Conservation (phyloP, 2,797 vertebrate genomes). For the Thripadectes ignobilis region DNA sequence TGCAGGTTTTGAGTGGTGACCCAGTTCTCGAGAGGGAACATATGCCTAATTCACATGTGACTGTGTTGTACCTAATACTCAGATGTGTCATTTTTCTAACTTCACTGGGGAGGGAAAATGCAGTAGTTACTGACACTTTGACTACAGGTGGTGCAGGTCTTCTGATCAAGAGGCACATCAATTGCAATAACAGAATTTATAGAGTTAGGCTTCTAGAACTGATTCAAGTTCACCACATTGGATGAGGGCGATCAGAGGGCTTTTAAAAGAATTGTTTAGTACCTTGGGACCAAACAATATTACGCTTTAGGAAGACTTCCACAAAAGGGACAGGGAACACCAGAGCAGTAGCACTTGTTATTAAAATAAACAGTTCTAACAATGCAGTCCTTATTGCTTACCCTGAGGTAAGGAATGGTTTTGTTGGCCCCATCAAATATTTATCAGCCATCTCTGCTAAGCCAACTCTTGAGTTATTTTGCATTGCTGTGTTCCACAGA, state of each 20-base stretch:
- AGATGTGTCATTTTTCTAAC: not conserved
- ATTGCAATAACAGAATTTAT: not conserved
- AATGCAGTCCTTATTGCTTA: not conserved
- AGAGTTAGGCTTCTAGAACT: not conserved
- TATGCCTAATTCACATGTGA: not conserved
- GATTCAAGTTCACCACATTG: not conserved
- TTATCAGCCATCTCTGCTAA: not conserved
- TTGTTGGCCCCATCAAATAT: not conserved
- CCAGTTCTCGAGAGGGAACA: not conserved
- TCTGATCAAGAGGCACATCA: not conserved
- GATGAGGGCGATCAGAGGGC: not conserved
- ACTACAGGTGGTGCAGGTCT: not conserved
- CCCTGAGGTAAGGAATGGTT: not conserved
- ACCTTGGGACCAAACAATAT: not conserved
- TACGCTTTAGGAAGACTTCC: not conserved
- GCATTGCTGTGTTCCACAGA: not conserved
- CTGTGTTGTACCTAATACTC: not conserved
- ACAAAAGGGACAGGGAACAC: not conserved
- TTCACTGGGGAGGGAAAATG: not conserved
- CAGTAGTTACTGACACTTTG: not conserved
- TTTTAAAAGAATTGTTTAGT: not conserved
- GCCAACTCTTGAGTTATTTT: not conserved
- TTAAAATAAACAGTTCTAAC: not conserved
- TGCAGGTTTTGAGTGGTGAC: not conserved
- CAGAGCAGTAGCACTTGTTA: not conserved